Percentiles rank a stretch among this genome's conserved stretches.
phyloP scores from a whole-genome alignment of 2,113 vertebrate genomes.

The Chunga burmeisteri region DNA sequence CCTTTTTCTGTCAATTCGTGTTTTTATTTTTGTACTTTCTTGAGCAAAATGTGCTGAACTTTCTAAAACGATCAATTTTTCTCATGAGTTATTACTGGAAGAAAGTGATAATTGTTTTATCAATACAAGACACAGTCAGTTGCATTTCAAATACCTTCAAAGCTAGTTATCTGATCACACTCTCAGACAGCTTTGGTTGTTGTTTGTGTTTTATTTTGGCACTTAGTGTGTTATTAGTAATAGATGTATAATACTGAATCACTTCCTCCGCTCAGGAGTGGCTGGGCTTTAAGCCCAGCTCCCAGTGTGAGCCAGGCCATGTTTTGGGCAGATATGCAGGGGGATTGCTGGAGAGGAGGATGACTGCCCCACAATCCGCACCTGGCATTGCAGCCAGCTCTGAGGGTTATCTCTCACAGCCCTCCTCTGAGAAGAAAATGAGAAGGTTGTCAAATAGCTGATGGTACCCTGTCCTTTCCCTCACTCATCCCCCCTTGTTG shows the following conservation, averaged over 20 bases:
- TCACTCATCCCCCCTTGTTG: fast-evolving
- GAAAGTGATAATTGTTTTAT: constrained; percentile 55
- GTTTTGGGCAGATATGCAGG: neutral
- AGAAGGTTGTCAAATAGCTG: neutral
- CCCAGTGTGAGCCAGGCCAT: neutral
- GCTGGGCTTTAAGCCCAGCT: neutral
- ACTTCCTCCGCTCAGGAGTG: neutral
- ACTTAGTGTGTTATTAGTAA: neutral
- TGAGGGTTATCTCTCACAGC: neutral
- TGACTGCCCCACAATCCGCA: neutral
- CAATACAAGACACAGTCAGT: constrained; percentile 5
- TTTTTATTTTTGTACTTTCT: neutral
- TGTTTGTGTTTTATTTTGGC: neutral
- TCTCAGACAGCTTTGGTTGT: neutral
- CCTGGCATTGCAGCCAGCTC: neutral
- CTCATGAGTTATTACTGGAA: constrained; percentile 21
- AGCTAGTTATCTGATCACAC: neutral
- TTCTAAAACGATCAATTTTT: constrained; percentile 38
- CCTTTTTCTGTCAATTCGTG: neutral
- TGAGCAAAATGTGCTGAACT: constrained; percentile 6
- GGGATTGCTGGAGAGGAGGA: neutral
- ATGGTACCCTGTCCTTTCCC: fast-evolving
- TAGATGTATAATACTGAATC: neutral
- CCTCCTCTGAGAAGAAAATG: neutral
- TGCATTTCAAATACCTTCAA: constrained; percentile 24